Evolutionary conservation across 1,140 invertebrate species (phyloP), one percentile per base, ranked within the genome.

Genomic region (Ceratosolen solmsi): DNA sequence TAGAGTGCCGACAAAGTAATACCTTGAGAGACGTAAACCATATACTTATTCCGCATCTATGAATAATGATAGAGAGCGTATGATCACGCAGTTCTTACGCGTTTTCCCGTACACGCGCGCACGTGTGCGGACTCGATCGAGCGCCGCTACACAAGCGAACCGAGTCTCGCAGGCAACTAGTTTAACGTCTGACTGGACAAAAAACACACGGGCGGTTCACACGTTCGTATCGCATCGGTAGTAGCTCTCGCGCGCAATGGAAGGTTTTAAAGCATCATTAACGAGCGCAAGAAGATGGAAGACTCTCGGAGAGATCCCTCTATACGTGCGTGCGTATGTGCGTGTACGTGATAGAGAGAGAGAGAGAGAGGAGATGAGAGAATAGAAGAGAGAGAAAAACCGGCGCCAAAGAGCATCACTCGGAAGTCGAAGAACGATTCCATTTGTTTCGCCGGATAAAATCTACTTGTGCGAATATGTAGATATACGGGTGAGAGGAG

Each of bases 401-500:
- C 72, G 41, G 22, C 60, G 60, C 15, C 15, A 2, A 8, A 17
- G 70, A 2, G 38, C 68, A 74, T 46, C 68, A 70, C 65, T 83
- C 33, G 77, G 77, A 79, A 79, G 77, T 79, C 77, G 65, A 79
- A 46, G 56, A 84, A 85, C 84, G 84, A 74, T 84, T 76, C 70
- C 70, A 82, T 82, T 82, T 82, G 81, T 82, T 82, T 71, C 81
- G 81, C 60, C 33, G 56, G 70, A 82, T 79, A 82, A 82, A 79
- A 82, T 79, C 77, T 71, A 56, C 33, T 25, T n/a, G 41, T 30
- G 25, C 13, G 33, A 46, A 46, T 46, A 46, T 46, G 13, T 46
- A 46, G 5, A 46, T 46, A 46, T 46, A n/a, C 8, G 71, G 22
- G 71, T n/a, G 49, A 11, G 25, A 27, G 25, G 20, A n/a, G 63